Conservation (phyloP, 2,113 vertebrate species). For the Channa argus region DNA sequence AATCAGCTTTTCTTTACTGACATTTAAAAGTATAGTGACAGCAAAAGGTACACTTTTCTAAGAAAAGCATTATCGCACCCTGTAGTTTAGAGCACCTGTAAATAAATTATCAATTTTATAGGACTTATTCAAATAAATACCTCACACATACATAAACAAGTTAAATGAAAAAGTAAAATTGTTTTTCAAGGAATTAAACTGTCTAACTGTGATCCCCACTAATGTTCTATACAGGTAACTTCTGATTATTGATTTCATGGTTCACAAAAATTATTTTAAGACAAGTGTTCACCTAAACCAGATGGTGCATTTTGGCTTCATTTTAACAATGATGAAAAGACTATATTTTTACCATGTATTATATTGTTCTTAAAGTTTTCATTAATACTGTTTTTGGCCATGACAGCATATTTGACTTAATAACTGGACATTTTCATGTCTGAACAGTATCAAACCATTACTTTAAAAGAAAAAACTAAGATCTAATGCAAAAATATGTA, state of each 20-base stretch:
- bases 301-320: slow-evolving; percentile 16
- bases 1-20: background rate
- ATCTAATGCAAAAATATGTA: background rate
- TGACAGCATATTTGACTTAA: background rate
- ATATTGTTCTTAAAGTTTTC: background rate
- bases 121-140: too few species aligned
- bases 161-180: too few species aligned
- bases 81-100: too few species aligned
- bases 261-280: too few species aligned
- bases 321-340: slow-evolving; percentile 11
- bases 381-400: background rate
- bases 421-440: slow-evolving; percentile 11
- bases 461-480: background rate
- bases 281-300: slow-evolving; percentile 18
- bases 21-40: background rate
- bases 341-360: background rate
- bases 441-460: slow-evolving; percentile 3
- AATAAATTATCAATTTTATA: too few species aligned
- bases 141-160: too few species aligned
- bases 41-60: background rate
- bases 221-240: background rate
- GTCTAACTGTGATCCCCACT: background rate
- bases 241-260: slow-evolving; percentile 20
- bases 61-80: too few species aligned
- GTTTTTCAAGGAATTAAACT: too few species aligned